Percentiles rank a stretch among this genome's conserved stretches.
These are phyloP conservation scores for Heterotilapia buettikoferi DNA, from an alignment of 2,113 vertebrate genomes.

Conservation along the genomic window DNA sequence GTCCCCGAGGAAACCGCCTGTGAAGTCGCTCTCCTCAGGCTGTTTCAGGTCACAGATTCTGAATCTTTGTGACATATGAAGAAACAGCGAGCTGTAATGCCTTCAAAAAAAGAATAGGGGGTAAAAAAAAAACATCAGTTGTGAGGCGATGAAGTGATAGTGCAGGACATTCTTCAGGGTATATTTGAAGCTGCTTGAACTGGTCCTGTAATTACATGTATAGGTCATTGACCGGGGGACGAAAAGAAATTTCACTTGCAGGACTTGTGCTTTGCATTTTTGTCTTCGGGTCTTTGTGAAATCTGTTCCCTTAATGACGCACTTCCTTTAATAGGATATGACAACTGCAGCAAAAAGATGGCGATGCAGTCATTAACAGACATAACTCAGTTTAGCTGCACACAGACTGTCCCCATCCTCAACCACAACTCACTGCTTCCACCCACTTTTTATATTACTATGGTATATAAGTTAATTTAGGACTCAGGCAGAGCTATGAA, in stretches of 20 bases:
- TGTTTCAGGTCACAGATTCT: constrained; percentile 58
- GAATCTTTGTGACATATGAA: constrained; percentile 64
- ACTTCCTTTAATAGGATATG: neutral
- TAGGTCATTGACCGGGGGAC: constrained; percentile 54
- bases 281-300: constrained; percentile 29
- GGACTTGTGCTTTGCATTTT: constrained; percentile 35
- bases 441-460: neutral
- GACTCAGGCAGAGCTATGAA: constrained; percentile 44
- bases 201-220: constrained; percentile 67
- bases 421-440: neutral
- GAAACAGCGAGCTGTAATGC: constrained; percentile 29
- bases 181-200: constrained; percentile 65
- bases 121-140: constrained; percentile 4
- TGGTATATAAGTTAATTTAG: constrained; percentile 44
- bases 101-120: neutral
- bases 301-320: constrained; percentile 15
- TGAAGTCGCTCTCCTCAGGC: constrained; percentile 62
- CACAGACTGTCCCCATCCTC: neutral
- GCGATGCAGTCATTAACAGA: constrained; percentile 12
- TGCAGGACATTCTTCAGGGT: constrained; percentile 48
- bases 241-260: constrained; percentile 30
- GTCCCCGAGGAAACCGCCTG: constrained; percentile 66
- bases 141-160: constrained; percentile 22
- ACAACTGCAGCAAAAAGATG: neutral
- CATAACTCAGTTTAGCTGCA: neutral